These are phyloP conservation scores for Enteromius anoplus DNA, from an alignment of 2,797 vertebrate species.

Conservation along the genomic window DNA sequence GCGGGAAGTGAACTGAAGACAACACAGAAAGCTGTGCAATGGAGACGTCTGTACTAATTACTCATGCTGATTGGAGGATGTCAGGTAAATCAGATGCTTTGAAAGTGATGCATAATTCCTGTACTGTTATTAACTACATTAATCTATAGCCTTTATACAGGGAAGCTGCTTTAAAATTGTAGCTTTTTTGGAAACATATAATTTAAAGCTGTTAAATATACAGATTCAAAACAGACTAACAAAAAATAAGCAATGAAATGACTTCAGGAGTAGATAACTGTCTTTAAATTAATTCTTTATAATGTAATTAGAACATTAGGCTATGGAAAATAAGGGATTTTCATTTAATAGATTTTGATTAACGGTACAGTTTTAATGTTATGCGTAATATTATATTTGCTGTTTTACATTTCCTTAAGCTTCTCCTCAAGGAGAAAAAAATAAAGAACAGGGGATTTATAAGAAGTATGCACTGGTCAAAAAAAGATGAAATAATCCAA, in stretches of 20 bases:
- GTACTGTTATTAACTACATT: constrained; percentile 38
- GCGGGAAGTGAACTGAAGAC: constrained; percentile 31
- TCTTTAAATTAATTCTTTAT: neutral
- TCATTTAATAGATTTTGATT: neutral
- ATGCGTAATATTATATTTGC: neutral
- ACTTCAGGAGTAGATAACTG: neutral
- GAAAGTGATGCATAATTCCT: constrained; percentile 38
- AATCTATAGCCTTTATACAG: neutral
- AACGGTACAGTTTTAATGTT: neutral
- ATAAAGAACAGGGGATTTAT: neutral
- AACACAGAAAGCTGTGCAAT: constrained; percentile 37
- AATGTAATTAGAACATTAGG: neutral
- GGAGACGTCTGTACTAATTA: constrained; percentile 52
- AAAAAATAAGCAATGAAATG: neutral
- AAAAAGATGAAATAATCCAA: neutral
- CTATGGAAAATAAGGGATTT: neutral
- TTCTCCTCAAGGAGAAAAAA: neutral
- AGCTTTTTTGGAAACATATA: constrained; percentile 7
- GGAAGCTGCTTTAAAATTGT: neutral
- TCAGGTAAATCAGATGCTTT: constrained; percentile 50
- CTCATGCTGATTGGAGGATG: constrained; percentile 46
- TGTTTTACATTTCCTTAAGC: neutral
- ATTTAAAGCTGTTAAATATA: constrained; percentile 10
- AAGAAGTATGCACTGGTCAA: neutral
- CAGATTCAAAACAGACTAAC: constrained; percentile 38